These are phyloP conservation scores for Bombus fervidus DNA, from an alignment of 1,140 invertebrate species.

Conservation along the genomic window DNA sequence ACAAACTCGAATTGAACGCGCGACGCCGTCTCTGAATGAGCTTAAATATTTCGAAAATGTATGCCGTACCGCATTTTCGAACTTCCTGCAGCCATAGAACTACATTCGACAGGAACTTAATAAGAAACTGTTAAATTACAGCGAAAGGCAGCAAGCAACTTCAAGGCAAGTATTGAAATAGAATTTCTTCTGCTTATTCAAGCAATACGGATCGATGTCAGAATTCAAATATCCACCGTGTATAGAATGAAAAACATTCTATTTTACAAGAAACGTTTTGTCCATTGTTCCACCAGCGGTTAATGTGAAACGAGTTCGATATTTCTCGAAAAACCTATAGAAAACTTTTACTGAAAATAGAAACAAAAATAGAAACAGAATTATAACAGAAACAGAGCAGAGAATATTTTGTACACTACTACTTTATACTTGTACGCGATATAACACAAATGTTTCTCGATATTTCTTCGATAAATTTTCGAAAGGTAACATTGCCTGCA, in stretches of 20 bases:
- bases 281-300: too few species aligned
- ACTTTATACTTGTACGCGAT: not conserved
- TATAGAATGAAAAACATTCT: not conserved
- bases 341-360: too few species aligned
- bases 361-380: too few species aligned
- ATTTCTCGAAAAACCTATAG: too few species aligned
- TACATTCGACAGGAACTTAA: too few species aligned
- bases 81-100: too few species aligned
- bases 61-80: not conserved
- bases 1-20: constrained; percentile 10
- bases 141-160: not conserved
- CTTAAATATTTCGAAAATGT: constrained; percentile 12
- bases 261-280: too few species aligned
- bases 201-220: not conserved
- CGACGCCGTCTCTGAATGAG: not conserved
- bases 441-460: too few species aligned
- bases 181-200: not conserved
- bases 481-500: not conserved
- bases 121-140: not conserved
- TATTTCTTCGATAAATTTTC: not conserved
- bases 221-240: not conserved
- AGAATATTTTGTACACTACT: not conserved
- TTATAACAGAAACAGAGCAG: too few species aligned
- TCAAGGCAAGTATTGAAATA: not conserved
- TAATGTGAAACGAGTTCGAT: too few species aligned